Conservation (phyloP, 2,888 invertebrate genomes). For the Megamerina dolium region DNA sequence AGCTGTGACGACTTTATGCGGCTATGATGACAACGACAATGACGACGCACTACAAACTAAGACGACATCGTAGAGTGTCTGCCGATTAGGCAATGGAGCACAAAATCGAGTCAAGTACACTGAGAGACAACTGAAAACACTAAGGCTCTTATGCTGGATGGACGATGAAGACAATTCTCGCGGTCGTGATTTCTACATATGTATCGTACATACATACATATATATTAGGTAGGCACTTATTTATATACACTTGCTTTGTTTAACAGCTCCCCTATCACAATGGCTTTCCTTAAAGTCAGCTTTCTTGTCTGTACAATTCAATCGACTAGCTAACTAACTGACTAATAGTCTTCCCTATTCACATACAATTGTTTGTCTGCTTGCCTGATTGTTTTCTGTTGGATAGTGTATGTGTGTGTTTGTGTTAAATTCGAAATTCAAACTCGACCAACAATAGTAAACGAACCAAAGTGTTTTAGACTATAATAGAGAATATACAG, state of each 20-base stretch:
- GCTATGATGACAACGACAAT: conserved; percentile 44
- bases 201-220: too few relatives aligned
- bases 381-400: conserved; percentile 4
- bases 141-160: too few relatives aligned
- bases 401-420: neutral
- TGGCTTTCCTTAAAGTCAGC: too few relatives aligned
- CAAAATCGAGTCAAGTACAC: too few relatives aligned
- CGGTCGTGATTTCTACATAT: conserved; percentile 29
- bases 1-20: conserved; percentile 42
- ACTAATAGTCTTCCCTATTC: neutral
- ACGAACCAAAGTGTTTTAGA: neutral
- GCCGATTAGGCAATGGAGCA: too few relatives aligned
- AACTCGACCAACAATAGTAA: conserved; percentile 3
- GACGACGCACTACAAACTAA: conserved; percentile 41
- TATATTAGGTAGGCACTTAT: too few relatives aligned
- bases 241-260: conserved; percentile 8
- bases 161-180: too few relatives aligned
- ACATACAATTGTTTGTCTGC: neutral
- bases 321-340: neutral
- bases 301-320: too few relatives aligned
- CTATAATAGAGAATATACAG: neutral
- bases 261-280: too few relatives aligned
- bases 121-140: too few relatives aligned
- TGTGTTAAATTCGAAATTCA: conserved; percentile 22
- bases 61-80: conserved; percentile 44